These are phyloP conservation scores for Amaurobius ferox DNA, from an alignment of 2,888 invertebrate genomes.

Conservation along the genomic window DNA sequence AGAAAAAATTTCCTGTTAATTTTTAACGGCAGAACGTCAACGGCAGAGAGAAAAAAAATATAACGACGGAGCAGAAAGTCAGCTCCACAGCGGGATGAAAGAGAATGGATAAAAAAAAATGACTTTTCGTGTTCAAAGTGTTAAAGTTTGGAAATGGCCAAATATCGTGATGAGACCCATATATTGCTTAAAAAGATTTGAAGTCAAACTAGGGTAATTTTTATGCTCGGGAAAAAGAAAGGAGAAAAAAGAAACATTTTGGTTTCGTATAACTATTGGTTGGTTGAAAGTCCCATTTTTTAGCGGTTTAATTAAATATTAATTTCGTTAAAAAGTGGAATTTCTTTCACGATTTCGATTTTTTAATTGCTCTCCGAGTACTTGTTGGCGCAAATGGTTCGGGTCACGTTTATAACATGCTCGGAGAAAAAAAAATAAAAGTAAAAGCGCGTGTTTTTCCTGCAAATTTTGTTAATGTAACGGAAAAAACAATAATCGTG, in stretches of 20 bases:
- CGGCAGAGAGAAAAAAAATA: conserved; percentile 21
- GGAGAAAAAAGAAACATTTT: conserved; percentile 25
- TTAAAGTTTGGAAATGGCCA: conserved; percentile 66
- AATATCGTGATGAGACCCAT: conserved; percentile 49
- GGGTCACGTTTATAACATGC: conserved; percentile 44
- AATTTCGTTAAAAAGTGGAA: conserved; percentile 65
- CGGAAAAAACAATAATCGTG: not conserved
- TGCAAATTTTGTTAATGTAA: not conserved
- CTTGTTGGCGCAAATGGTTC: conserved; percentile 49
- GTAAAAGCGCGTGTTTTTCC: not conserved
- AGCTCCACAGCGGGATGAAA: conserved; percentile 13
- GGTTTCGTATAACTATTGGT: conserved; percentile 8
- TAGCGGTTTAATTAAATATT: conserved; percentile 70
- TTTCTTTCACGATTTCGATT: conserved; percentile 46
- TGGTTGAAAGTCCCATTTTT: conserved; percentile 32
- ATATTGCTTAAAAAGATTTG: conserved; percentile 60
- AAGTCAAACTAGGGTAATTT: conserved; percentile 59
- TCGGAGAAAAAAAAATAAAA: not conserved
- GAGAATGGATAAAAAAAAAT: conserved; percentile 23
- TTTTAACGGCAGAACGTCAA: conserved; percentile 59
- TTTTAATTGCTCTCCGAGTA: conserved; percentile 61
- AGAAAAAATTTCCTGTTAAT: conserved; percentile 63
- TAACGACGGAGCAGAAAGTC: conserved; percentile 38
- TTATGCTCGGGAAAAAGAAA: conserved; percentile 38
- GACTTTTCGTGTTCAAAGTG: conserved; percentile 67